These are phyloP conservation scores for Elanus axillaris DNA, from an alignment of 2,113 vertebrate species.

Conservation along the genomic window DNA sequence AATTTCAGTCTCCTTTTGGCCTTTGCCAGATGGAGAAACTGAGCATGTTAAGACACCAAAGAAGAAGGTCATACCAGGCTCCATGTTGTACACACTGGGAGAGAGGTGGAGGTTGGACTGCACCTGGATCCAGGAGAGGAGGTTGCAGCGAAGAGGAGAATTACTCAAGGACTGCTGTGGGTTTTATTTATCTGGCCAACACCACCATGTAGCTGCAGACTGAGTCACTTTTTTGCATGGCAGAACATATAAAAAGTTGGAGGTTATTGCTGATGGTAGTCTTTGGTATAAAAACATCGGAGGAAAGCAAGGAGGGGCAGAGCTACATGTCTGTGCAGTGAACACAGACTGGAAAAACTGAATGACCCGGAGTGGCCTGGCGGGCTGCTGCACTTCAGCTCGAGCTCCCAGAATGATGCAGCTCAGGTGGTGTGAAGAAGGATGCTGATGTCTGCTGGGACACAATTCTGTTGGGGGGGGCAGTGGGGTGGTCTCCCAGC, in stretches of 20 bases:
- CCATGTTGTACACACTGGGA: fast-evolving
- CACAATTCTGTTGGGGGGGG: fast-evolving
- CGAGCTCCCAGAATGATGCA: neutral
- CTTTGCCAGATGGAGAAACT: neutral
- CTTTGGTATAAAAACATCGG: neutral
- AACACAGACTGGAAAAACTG: neutral
- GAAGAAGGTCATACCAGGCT: neutral
- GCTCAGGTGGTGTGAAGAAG: neutral
- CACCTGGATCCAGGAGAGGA: neutral
- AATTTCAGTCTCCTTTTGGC: neutral
- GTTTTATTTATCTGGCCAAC: neutral
- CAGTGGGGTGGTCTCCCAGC: neutral
- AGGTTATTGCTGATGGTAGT: neutral
- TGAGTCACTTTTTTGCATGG: neutral
- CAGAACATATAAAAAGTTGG: neutral
- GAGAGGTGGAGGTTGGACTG: neutral
- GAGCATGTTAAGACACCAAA: neutral
- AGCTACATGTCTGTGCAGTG: neutral
- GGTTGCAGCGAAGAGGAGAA: neutral
- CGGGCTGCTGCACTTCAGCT: neutral
- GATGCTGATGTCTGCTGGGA: neutral
- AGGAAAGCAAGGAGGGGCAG: neutral
- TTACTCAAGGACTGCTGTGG: neutral
- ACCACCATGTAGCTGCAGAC: neutral
- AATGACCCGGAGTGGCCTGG: fast-evolving